Evolutionary conservation across 1,140 invertebrate genomes (phyloP).

Genomic region (Drosophila prosaltans): DNA sequence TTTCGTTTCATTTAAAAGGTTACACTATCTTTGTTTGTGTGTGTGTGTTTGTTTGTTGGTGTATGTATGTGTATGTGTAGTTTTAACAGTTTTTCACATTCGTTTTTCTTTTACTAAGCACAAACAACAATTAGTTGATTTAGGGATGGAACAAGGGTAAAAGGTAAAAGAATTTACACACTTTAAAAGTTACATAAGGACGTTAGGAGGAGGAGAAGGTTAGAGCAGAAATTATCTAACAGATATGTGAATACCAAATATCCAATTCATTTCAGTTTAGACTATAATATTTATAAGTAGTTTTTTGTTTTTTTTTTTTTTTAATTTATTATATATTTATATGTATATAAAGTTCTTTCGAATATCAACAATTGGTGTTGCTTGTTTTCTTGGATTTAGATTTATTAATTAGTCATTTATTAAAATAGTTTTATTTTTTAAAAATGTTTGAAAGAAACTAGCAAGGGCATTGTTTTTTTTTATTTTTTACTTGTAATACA

Average conservation of each 20-base stretch:
- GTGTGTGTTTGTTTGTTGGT: constrained; percentile 20
- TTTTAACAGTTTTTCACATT: constrained; percentile 61
- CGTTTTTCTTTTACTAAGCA: constrained; percentile 46
- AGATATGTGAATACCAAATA: constrained; percentile 74
- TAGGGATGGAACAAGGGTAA: not conserved
- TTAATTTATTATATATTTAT: constrained; percentile 41
- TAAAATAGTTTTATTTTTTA: constrained; percentile 24
- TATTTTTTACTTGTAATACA: constrained; percentile 14
- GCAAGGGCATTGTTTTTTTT: constrained; percentile 43
- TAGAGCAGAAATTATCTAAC: constrained; percentile 59
- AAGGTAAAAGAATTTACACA: constrained; percentile 39
- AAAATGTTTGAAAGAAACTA: constrained; percentile 64
- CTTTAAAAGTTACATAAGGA: constrained; percentile 61
- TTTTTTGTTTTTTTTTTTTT: not conserved
- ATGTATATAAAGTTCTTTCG: constrained; percentile 62
- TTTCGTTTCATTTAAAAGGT: constrained; percentile 57
- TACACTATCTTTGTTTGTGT: constrained; percentile 17
- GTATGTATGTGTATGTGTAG: constrained; percentile 33
- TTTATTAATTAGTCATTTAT: constrained; percentile 8
- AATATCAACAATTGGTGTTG: constrained; percentile 80
- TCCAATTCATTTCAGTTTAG: constrained; percentile 43
- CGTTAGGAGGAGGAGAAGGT: constrained; percentile 18
- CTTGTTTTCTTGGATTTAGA: constrained; percentile 24
- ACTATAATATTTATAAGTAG: constrained; percentile 34
- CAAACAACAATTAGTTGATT: constrained; percentile 39